A percentile compares a stretch with the other conserved stretches of the same genome.
These are phyloP conservation scores for Prionchulus punctatus DNA, from an alignment of 2,888 invertebrate species.

Conservation along the genomic window DNA sequence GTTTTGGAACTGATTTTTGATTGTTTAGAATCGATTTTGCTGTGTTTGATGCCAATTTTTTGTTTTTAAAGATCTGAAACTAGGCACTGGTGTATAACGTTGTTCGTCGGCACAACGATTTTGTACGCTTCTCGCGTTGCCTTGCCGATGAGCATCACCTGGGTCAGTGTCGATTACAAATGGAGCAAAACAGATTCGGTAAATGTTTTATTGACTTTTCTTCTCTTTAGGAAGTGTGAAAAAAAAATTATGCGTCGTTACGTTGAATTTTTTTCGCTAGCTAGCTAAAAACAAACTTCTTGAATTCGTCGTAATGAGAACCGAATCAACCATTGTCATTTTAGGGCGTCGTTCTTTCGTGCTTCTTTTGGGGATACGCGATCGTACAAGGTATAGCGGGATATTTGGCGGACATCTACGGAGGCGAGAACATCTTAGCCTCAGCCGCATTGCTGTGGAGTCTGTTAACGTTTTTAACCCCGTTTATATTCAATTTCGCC, in stretches of 20 bases:
- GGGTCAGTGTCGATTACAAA: conserved; percentile 46
- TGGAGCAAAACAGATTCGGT: conserved; percentile 51
- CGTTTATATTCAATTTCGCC: conserved; percentile 35
- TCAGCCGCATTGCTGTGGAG: conserved; percentile 43
- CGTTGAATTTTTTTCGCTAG: too few relatives aligned
- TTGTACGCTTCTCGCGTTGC: conserved; percentile 51
- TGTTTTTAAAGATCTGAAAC: too few relatives aligned
- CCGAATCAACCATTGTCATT: conserved; percentile 5
- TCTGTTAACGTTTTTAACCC: conserved; percentile 23
- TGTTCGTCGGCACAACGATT: conserved; percentile 49
- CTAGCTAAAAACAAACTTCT: too few relatives aligned
- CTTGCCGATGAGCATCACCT: conserved; percentile 48
- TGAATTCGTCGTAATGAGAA: neutral
- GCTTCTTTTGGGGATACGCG: conserved; percentile 59
- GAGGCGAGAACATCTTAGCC: conserved; percentile 49
- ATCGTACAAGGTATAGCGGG: conserved; percentile 44
- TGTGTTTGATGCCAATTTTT: too few relatives aligned
- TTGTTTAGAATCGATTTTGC: too few relatives aligned
- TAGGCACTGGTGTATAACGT: conserved; percentile 44
- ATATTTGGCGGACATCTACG: conserved; percentile 41
- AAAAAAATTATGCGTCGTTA: too few relatives aligned
- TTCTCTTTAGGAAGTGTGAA: too few relatives aligned
- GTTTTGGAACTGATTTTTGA: too few relatives aligned
- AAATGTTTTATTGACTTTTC: too few relatives aligned
- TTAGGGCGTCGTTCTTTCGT: conserved; percentile 49